A percentile compares a stretch with the other conserved stretches of the same genome.
Conservation (phyloP, 2,797 vertebrate species). For the Oophaga sylvatica region DNA sequence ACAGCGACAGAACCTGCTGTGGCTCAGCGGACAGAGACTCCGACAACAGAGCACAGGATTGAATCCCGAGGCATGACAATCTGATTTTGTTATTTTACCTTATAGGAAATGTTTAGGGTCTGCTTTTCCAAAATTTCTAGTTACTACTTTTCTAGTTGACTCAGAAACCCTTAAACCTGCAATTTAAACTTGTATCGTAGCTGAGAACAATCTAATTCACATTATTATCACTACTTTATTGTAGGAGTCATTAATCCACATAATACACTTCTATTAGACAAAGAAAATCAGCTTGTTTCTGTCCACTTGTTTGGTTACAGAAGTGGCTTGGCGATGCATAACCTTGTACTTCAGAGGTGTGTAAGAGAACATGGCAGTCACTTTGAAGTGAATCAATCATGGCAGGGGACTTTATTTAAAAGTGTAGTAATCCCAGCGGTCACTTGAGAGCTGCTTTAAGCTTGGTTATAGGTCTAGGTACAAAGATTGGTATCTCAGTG, state of each 20-base stretch:
- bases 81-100: no score
- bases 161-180: background rate
- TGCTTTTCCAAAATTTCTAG: no score
- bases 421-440: background rate
- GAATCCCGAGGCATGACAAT: no score
- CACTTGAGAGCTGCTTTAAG: background rate
- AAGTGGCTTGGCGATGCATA: background rate
- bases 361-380: constrained; percentile 12
- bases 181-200: background rate
- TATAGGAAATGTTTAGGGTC: no score
- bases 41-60: no score
- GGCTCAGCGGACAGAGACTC: no score
- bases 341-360: constrained; percentile 2
- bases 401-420: background rate
- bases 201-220: background rate
- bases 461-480: background rate
- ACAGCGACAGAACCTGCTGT: no score
- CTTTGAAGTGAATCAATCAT: background rate
- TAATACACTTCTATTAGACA: background rate
- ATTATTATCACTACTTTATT: background rate
- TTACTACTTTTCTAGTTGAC: background rate
- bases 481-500: background rate
- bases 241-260: background rate
- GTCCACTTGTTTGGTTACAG: background rate
- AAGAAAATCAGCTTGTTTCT: background rate